Evolutionary conservation across 2,113 vertebrate species (phyloP).

Genomic region (Dipodomys merriami): DNA sequence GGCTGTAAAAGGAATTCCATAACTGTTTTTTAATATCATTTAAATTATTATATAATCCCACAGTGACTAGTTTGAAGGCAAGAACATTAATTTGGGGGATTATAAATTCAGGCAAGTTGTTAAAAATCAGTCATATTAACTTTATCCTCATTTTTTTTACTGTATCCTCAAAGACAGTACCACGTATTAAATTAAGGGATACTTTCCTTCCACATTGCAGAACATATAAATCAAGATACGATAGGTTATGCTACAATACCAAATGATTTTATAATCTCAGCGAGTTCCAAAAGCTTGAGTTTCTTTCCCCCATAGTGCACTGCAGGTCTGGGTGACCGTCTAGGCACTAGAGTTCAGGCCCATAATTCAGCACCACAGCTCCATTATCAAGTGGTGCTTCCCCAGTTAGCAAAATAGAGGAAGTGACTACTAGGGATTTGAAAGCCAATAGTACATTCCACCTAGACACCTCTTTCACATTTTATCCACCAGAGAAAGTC

Average conservation of each 20-base stretch:
- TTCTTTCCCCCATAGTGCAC: not conserved
- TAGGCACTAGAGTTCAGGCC: not conserved
- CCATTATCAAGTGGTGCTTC: not conserved
- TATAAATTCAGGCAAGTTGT: constrained; percentile 73
- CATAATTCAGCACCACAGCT: not conserved
- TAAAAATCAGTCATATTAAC: constrained; percentile 72
- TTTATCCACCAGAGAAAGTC: not conserved
- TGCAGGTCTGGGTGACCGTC: not conserved
- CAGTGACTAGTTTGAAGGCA: constrained; percentile 70
- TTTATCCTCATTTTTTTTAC: constrained; percentile 57
- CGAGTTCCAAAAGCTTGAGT: not conserved
- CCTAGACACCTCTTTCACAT: constrained; percentile 15
- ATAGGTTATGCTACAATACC: not conserved
- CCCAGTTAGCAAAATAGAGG: not conserved
- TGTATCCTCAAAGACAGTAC: constrained; percentile 64
- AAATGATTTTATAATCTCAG: constrained; percentile 41
- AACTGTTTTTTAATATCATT: constrained; percentile 69
- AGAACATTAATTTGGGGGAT: constrained; percentile 70
- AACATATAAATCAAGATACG: constrained; percentile 49
- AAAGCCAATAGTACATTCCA: constrained; percentile 33
- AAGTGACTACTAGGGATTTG: not conserved
- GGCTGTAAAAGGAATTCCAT: constrained; percentile 71
- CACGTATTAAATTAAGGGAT: constrained; percentile 64
- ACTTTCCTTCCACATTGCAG: constrained; percentile 29
- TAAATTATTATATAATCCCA: constrained; percentile 71